phyloP scores from a whole-genome alignment of 30 jellyfish, hydroid and myxozoan species.

The Hydractinia echinata region DNA sequence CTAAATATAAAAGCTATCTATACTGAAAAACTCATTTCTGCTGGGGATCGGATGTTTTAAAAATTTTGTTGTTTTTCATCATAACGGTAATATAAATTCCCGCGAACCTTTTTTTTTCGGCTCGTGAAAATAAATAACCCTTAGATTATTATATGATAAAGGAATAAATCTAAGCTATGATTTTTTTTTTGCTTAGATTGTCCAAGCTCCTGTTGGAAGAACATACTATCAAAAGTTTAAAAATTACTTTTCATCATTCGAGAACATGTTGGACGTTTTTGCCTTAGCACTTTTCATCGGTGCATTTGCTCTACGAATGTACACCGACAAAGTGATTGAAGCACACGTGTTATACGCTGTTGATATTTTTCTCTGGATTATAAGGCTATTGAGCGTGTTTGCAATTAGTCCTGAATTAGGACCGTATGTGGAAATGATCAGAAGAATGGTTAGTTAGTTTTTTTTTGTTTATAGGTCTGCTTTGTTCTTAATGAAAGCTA shows the following conservation, averaged over 20 bases:
- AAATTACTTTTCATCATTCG: constrained; percentile 5
- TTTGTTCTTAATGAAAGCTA: no score
- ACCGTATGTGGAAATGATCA: constrained; percentile 84
- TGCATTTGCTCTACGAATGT: constrained; percentile 54
- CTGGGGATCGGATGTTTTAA: no score
- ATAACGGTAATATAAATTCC: no score
- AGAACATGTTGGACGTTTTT: constrained; percentile 78
- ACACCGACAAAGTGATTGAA: constrained; percentile 22
- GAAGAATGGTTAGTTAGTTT: constrained; percentile 54
- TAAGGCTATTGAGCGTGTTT: constrained; percentile 61
- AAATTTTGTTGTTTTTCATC: no score
- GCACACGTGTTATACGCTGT: constrained; percentile 60
- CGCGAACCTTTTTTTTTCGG: no score
- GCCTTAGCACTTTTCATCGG: constrained; percentile 53
- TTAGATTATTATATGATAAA: no score
- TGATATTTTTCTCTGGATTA: constrained; percentile 76
- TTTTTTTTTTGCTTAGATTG: background rate
- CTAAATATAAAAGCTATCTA: no score
- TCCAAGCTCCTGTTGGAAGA: constrained; percentile 8
- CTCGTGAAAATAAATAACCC: no score
- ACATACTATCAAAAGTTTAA: background rate
- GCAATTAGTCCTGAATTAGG: constrained; percentile 75
- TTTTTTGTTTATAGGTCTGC: no score
- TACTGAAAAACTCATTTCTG: no score
- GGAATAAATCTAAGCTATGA: no score